A percentile compares a stretch with the other conserved stretches of the same genome.
phyloP scores from a whole-genome alignment of 2,797 vertebrate genomes.

The Anguilla obscura region DNA sequence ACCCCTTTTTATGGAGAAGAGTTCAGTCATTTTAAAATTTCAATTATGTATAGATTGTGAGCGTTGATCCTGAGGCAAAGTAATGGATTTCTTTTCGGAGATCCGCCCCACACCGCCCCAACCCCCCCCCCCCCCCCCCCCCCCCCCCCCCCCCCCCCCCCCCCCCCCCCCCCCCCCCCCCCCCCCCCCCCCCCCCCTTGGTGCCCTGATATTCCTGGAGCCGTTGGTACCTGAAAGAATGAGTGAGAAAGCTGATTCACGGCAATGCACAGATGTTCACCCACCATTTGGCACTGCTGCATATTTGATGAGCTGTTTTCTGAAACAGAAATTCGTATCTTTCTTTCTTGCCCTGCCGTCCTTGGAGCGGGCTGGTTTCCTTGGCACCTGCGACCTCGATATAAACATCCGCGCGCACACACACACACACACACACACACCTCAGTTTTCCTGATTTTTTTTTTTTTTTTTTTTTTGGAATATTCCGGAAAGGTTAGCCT shows the following conservation, averaged over 20 bases:
- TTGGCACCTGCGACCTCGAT: background rate
- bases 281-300: background rate
- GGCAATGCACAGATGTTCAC: background rate
- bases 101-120: background rate
- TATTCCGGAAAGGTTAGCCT: background rate
- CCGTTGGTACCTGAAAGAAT: no score
- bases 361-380: background rate
- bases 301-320: constrained; percentile 22
- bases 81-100: background rate
- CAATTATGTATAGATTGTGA: background rate
- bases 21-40: background rate
- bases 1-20: background rate
- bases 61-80: background rate
- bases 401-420: background rate
- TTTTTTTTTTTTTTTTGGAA: background rate
- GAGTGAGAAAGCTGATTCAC: background rate
- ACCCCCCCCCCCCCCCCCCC: background rate
- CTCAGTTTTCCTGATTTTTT: no score
- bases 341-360: background rate
- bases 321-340: constrained; percentile 15
- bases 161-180: background rate
- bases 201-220: background rate
- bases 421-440: no score
- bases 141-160: background rate
- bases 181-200: background rate